A percentile compares a stretch with the other conserved stretches of the same genome.
phyloP scores from a whole-genome alignment of 2,888 invertebrate species.

The Cynaeus angustus region DNA sequence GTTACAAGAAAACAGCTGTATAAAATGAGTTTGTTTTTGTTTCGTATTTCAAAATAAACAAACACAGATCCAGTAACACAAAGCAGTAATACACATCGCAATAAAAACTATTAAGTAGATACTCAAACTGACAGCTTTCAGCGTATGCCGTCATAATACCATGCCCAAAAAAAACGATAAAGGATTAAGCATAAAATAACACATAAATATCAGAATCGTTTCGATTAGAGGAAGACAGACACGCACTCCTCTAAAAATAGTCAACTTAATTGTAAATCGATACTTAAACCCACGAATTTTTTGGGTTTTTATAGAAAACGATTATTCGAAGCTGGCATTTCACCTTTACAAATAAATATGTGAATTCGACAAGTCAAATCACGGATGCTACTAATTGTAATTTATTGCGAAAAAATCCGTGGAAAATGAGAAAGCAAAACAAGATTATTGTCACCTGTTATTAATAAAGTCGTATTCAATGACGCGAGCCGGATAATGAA shows the following conservation, averaged over 20 bases:
- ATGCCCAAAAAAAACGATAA: not conserved
- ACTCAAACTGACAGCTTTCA: slow-evolving; percentile 12
- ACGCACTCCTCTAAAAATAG: slow-evolving; percentile 12
- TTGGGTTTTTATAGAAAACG: slow-evolving; percentile 3
- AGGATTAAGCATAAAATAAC: not conserved
- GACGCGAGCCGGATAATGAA: slow-evolving; percentile 23
- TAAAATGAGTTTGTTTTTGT: slow-evolving; percentile 21
- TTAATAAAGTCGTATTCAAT: slow-evolving; percentile 39
- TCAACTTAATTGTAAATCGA: slow-evolving; percentile 1
- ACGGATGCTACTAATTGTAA: slow-evolving; percentile 10
- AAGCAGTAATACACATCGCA: slow-evolving; percentile 11
- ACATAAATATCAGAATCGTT: not conserved
- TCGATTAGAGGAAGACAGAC: not conserved
- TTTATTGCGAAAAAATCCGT: slow-evolving; percentile 18
- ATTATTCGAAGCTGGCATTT: not conserved
- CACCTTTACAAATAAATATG: not conserved
- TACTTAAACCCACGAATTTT: not conserved
- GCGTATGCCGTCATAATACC: slow-evolving; percentile 8
- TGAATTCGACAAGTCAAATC: slow-evolving; percentile 1
- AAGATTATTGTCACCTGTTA: slow-evolving; percentile 38
- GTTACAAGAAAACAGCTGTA: slow-evolving; percentile 12
- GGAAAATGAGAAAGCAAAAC: slow-evolving; percentile 33
- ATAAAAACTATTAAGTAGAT: slow-evolving; percentile 27
- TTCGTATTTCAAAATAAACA: slow-evolving; percentile 28
- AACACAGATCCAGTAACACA: slow-evolving; percentile 26